A percentile compares a stretch with the other conserved stretches of the same genome.
phyloP scores from a whole-genome alignment of 2,888 invertebrate genomes.

The Apotomis capreana region DNA sequence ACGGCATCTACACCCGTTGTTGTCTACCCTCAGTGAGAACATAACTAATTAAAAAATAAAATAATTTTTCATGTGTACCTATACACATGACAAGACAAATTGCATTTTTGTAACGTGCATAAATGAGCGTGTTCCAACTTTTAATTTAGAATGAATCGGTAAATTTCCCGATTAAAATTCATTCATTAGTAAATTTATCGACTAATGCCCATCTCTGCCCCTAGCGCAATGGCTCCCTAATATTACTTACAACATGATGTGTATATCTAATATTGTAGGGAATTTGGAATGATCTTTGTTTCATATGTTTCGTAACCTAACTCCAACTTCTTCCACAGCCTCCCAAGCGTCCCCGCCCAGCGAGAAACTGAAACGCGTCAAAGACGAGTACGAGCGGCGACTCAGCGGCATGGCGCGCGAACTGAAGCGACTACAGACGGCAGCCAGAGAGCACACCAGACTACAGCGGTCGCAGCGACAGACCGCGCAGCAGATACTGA shows the following conservation, averaged over 20 bases:
- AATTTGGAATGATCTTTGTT: background rate
- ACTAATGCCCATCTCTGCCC: no score
- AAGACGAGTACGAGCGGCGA: slow-evolving; percentile 95
- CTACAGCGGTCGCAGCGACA: slow-evolving; percentile 91
- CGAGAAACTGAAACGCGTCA: slow-evolving; percentile 90
- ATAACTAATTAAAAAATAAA: no score
- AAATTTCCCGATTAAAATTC: no score
- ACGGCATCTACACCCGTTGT: slow-evolving; percentile 72
- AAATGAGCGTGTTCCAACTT: no score
- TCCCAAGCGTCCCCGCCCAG: slow-evolving; percentile 83
- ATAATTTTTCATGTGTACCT: no score
- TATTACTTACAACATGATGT: no score
- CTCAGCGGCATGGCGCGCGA: slow-evolving; percentile 93
- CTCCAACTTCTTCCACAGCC: slow-evolving; percentile 52
- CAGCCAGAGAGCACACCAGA: slow-evolving; percentile 94
- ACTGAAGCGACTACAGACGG: slow-evolving; percentile 91
- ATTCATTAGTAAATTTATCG: no score
- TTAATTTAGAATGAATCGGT: no score
- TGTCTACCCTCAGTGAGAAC: slow-evolving; percentile 82
- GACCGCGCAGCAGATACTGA: slow-evolving; percentile 88
- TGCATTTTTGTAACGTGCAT: no score
- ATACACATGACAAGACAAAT: no score
- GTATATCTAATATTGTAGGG: no score
- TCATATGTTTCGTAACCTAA: background rate
- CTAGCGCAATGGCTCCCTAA: no score